Conservation (phyloP, 2,888 invertebrate genomes). For the Acleris sparsana region DNA sequence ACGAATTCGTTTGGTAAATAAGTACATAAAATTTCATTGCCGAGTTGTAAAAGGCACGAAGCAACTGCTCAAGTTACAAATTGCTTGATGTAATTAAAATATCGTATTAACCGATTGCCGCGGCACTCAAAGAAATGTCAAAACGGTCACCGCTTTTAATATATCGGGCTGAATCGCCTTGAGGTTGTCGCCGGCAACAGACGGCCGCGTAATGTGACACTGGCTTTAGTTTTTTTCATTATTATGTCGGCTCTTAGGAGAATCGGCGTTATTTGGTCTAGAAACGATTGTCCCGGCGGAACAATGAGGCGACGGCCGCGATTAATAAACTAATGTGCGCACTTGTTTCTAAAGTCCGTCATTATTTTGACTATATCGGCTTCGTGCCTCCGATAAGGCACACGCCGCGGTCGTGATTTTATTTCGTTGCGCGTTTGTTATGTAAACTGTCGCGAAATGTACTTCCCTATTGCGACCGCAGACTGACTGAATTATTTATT, state of each 20-base stretch:
- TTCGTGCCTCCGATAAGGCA: conserved; percentile 77
- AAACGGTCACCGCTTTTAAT: conserved; percentile 30
- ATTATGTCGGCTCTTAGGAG: conserved; percentile 60
- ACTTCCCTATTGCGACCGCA: conserved; percentile 58
- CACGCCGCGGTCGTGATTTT: conserved; percentile 55
- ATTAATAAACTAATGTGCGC: conserved; percentile 79
- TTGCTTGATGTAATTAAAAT: conserved; percentile 31
- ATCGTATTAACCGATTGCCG: conserved; percentile 31
- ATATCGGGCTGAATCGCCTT: conserved; percentile 41
- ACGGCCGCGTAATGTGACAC: conserved; percentile 60
- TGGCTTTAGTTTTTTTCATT: conserved; percentile 56
- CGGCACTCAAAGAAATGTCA: conserved; percentile 34
- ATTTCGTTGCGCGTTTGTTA: conserved; percentile 57
- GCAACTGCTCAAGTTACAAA: conserved; percentile 17
- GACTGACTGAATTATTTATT: conserved; percentile 58
- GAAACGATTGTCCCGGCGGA: conserved; percentile 73
- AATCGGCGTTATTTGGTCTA: conserved; percentile 78
- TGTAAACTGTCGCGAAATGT: conserved; percentile 60
- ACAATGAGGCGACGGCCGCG: conserved; percentile 70
- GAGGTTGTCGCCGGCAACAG: conserved; percentile 47
- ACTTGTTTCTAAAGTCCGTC: conserved; percentile 64
- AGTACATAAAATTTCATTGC: conserved; percentile 6
- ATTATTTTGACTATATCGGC: conserved; percentile 79
- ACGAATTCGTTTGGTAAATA: background rate
- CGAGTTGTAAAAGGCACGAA: conserved; percentile 13